Base-by-base conservation (phyloP, 1,140 invertebrate genomes). In the Drosophila leontia region DNA sequence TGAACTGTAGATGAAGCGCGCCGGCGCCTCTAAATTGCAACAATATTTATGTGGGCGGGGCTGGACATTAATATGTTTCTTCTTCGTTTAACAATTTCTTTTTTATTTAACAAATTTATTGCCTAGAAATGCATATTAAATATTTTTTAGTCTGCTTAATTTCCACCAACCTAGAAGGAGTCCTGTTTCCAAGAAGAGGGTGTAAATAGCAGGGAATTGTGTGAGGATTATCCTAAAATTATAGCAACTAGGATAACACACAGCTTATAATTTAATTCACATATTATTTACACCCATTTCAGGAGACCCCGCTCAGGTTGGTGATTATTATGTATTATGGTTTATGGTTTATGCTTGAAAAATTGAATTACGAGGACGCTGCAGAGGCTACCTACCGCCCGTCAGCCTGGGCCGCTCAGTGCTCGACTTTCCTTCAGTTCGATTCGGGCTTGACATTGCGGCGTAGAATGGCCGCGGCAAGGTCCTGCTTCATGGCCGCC, bases 401-500 rank as follows among this genome's bases (percentile, higher is more conserved):
- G 19, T 76, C 53, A 58, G 60, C 68, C 74, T 23, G 42, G 51
- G 51, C 68, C 64, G 61, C 74, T 61, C 51, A 63, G 57, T 57
- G 42, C 65, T 51, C 42, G 62, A 32, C 57, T 26, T 59, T 53
- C 45, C 45, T 55, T 92, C 82, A 92, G 80, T 92, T 92, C 69
- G 82, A 88, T 47, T 93, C 92, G 51, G 91, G 88, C 67, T 93
- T 93, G 32, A 92, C 92, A 75, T 92, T 93, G 57, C 97, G 94
- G 85, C 95, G 96, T 91, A 97, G 95, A 63, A 98, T 94, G 47
- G 96, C 97, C 29, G 95, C 95, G 8, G 97, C 97, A 58, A 99
- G 94, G 92, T 99, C 98, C 92, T 97, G 97, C 88, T 96, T 95
- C 68, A 99, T 94, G 26, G 96, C 97, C 42, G 96, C 96, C 88